Evolutionary conservation across 1,140 invertebrate species (phyloP).

Genomic region (Diorhabda sublineata): DNA sequence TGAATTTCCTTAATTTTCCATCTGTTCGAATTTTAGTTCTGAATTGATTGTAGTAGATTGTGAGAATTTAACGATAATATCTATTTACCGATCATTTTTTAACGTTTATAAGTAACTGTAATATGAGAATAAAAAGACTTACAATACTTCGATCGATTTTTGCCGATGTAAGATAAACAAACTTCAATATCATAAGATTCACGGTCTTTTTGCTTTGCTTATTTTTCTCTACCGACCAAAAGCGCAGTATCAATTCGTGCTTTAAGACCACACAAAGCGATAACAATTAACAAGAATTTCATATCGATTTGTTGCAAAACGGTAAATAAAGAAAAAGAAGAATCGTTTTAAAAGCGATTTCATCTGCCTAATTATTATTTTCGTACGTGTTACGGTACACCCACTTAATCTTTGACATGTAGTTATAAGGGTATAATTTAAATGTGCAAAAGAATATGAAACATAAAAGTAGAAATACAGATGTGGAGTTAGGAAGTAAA

Average conservation of each 20-base stretch:
- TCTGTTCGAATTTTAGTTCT: no score
- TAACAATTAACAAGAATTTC: slow-evolving; percentile 23
- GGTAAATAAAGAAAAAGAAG: slow-evolving; percentile 21
- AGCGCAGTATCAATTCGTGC: slow-evolving; percentile 18
- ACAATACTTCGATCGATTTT: slow-evolving; percentile 10
- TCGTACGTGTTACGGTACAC: slow-evolving; percentile 23
- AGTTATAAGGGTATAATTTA: slow-evolving; percentile 23
- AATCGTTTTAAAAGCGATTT: slow-evolving; percentile 21
- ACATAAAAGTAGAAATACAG: background rate
- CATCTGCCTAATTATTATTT: slow-evolving; percentile 25
- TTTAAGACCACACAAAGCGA: slow-evolving; percentile 20
- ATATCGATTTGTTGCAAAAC: slow-evolving; percentile 21
- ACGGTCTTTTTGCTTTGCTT: slow-evolving; percentile 13
- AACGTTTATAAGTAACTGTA: background rate
- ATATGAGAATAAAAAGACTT: slow-evolving; percentile 4
- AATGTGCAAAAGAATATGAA: slow-evolving; percentile 17
- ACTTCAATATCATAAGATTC: slow-evolving; percentile 20
- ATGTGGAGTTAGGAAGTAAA: background rate
- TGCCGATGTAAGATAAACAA: slow-evolving; percentile 13
- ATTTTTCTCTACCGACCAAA: slow-evolving; percentile 6
- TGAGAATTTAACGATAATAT: background rate
- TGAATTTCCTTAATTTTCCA: no score
- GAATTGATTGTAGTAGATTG: no score
- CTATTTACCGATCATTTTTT: background rate
- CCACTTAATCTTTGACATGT: slow-evolving; percentile 24